Base-by-base conservation (phyloP, 2,797 vertebrate species). In the Tragopan temminckii region DNA sequence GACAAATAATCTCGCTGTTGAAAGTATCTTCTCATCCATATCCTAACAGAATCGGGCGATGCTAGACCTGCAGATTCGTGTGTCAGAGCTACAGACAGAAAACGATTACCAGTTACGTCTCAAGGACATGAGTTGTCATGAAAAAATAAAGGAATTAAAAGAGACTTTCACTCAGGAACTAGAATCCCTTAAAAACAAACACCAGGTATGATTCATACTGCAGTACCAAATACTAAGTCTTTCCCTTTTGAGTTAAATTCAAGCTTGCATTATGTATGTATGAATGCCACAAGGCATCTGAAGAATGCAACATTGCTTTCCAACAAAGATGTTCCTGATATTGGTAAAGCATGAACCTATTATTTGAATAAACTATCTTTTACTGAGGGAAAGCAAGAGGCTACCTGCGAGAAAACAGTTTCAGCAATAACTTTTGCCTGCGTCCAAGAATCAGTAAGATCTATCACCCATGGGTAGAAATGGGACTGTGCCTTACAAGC, bases 1-100 rank as follows among this genome's bases (percentile, higher is more conserved):
- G 31, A 25, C n/a, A 86, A 21, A 48, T 87, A 45, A 75, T 57
- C 12, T 40, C 29, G 55, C 42, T 42, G 15, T 64, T 83, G 50
- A 52, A 61, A n/a, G 7, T 75, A 4, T 76, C 57, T 88, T 90
- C 67, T 87, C 35, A 71, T 92, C 74, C 58, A 19, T 93, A 88
- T 84, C 84, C 53, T 82, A 93, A 93, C 96, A 99, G 99, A 98
- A 95, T 74, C 98, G 98, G 96, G 85, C 98, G 82, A 98, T 98
- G 97, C 46, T 98, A 95, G 99, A 99, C 89, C 98, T 99, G 86
- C 99, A 98, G 96, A 98, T 98, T 25, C 98, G 95, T 31, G 98
- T 99, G 89, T 98, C 98, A 79, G 99, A 99, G 89, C 95, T 99
- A 80, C 98, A 99, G 94, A 98, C 98, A 98, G 98, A 99, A 97